Base-by-base conservation (phyloP, 2,113 vertebrate genomes). In the Prunella himalayana region DNA sequence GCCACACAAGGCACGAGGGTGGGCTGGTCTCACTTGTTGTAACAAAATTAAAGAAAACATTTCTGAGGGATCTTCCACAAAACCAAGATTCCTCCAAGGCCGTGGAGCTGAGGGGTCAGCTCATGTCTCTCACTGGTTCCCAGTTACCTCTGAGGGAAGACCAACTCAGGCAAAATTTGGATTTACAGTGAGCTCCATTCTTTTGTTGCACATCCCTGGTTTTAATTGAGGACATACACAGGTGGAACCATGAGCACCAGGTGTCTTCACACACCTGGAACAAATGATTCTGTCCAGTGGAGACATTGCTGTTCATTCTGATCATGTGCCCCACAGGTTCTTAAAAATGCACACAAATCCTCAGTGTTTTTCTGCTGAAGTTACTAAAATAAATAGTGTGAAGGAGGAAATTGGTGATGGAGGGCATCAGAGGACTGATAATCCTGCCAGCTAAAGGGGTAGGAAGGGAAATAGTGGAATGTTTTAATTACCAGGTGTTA, bases 21-120 rank as follows among this genome's bases (percentile, higher is more conserved):
- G 95, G 97, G 95, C 97, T 98, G 92, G 90, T 94, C 87, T 96
- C 86, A 18, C 95, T 98, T 93, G 91, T 96, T 97, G 96, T 64
- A 97, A 88, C 91, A 97, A 94, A 98, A 88, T 84, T 81, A 95
- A 95, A 97, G 97, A 97, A 97, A 97, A 97, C 83, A 97, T 97
- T 97, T 96, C 80, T 68, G 64, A 97, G 80, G 92, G 90, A 95
- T 97, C 96, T 96, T 97, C 92, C 97, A 97, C 96, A 97, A 98
- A 97, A 97, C 94, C 82, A 95, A 37, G 30, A 47, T 90, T 85
- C 86, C 64, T 54, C 8, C 86, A 90, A 88, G 76, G 85, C 87
- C 79, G 91, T 93, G 85, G 95, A 96, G 75, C 95, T 92, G 94
- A 82, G 97, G 89, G 82, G 93, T 78, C 37, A 53, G 86, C 80